These are phyloP conservation scores for Cydia fagiglandana DNA, from an alignment of 1,140 invertebrate genomes.

Conservation along the genomic window DNA sequence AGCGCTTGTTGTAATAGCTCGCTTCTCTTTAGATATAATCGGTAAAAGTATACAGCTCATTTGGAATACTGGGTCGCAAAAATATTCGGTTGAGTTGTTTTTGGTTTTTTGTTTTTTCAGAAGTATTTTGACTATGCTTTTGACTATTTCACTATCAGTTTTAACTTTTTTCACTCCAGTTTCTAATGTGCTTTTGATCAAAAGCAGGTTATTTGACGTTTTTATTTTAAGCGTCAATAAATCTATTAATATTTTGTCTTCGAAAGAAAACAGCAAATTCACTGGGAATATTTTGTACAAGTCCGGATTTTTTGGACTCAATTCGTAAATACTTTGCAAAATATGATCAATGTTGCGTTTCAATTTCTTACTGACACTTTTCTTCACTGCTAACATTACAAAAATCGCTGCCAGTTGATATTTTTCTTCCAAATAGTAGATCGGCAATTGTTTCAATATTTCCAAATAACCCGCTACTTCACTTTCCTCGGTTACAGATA, in stretches of 20 bases:
- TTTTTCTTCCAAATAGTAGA: constrained; percentile 65
- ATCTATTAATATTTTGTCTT: constrained; percentile 52
- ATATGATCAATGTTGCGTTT: constrained; percentile 52
- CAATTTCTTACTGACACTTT: constrained; percentile 61
- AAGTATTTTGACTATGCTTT: constrained; percentile 61
- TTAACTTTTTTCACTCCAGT: constrained; percentile 66
- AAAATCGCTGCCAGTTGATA: constrained; percentile 64
- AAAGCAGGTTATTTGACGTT: constrained; percentile 53
- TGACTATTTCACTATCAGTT: constrained; percentile 59
- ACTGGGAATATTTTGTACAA: constrained; percentile 65
- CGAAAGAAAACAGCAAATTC: constrained; percentile 59
- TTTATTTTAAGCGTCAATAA: constrained; percentile 62
- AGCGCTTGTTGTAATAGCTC: constrained; percentile 59
- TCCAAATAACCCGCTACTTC: constrained; percentile 50
- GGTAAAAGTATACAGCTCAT: constrained; percentile 66
- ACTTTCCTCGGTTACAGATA: constrained; percentile 44
- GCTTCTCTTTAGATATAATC: constrained; percentile 66
- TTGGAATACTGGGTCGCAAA: constrained; percentile 63
- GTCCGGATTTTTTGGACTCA: constrained; percentile 63
- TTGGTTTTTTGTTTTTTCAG: constrained; percentile 52
- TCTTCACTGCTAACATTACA: constrained; percentile 59
- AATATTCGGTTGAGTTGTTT: constrained; percentile 48
- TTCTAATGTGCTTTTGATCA: constrained; percentile 62
- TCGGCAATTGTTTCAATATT: constrained; percentile 55
- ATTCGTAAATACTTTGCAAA: constrained; percentile 60